Conservation (phyloP, 2,113 vertebrate genomes). For the Probosciger aterrimus region DNA sequence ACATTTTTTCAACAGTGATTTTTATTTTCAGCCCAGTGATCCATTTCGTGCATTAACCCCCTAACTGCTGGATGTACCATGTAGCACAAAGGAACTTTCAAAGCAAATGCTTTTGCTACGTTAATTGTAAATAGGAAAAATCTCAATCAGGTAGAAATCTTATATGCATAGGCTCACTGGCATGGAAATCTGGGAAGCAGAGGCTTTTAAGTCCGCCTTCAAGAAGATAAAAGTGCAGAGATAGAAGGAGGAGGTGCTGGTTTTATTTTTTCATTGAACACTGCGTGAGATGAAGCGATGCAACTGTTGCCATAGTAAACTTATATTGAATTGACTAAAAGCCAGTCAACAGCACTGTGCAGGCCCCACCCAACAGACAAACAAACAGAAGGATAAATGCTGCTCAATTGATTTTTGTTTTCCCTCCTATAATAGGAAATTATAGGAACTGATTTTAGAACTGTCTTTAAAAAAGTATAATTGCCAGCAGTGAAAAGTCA, state of each 20-base stretch:
- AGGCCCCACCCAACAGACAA: background rate
- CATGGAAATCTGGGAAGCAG: slow-evolving; percentile 14
- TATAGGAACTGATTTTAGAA: background rate
- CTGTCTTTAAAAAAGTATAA: background rate
- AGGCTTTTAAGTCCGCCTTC: slow-evolving; percentile 6
- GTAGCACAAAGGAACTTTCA: slow-evolving; percentile 37
- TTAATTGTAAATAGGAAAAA: slow-evolving; percentile 37
- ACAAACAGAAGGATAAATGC: background rate
- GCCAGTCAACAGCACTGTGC: background rate
- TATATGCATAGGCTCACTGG: background rate
- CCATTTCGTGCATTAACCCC: slow-evolving; percentile 72
- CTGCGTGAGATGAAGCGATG: background rate
- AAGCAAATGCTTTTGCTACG: background rate
- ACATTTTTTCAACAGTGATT: slow-evolving; percentile 66
- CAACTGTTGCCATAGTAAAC: slow-evolving; percentile 70
- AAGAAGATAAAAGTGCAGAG: slow-evolving; percentile 24
- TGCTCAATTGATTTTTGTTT: slow-evolving; percentile 12
- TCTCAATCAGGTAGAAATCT: background rate
- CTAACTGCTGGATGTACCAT: background rate
- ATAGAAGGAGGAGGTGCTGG: background rate
- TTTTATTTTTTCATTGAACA: slow-evolving; percentile 21
- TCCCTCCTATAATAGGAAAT: background rate
- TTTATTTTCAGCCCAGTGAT: slow-evolving; percentile 75
- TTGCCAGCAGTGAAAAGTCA: background rate
- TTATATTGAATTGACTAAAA: slow-evolving; percentile 58